Conservation (phyloP, 2,888 invertebrate genomes). For the Epinotia brunnichana region DNA sequence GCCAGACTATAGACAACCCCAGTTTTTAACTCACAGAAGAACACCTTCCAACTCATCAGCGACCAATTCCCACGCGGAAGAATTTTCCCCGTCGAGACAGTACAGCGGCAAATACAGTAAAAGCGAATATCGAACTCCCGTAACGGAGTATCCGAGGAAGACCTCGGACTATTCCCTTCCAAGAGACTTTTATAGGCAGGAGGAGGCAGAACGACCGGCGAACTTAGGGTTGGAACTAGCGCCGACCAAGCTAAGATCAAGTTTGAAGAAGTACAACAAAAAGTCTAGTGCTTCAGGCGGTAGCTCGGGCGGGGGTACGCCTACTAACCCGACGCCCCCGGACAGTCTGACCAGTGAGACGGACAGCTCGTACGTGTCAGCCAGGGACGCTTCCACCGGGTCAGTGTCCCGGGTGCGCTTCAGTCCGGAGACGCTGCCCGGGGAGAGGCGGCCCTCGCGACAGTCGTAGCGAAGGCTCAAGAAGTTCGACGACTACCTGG, state of each 20-base stretch:
- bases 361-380: constrained; percentile 94
- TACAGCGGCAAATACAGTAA: constrained; percentile 62
- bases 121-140: constrained; percentile 64
- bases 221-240: constrained; percentile 86
- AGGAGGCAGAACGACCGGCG: constrained; percentile 75
- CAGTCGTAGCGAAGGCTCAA: constrained; percentile 80
- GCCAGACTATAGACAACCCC: constrained; percentile 67
- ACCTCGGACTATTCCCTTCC: constrained; percentile 71
- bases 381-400: constrained; percentile 88
- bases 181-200: constrained; percentile 71
- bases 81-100: constrained; percentile 73
- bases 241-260: constrained; percentile 89
- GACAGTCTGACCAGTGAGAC: constrained; percentile 92
- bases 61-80: constrained; percentile 80
- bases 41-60: constrained; percentile 90
- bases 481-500: constrained; percentile 80
- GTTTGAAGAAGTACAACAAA: constrained; percentile 88
- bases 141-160: constrained; percentile 72
- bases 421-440: constrained; percentile 89
- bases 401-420: constrained; percentile 90
- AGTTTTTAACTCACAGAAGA: constrained; percentile 86
- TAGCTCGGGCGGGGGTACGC: constrained; percentile 87
- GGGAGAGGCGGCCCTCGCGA: constrained; percentile 68
- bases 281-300: constrained; percentile 82
- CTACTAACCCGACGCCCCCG: constrained; percentile 93